Conservation (phyloP, 2,113 vertebrate species). For the Trematomus loennbergii region DNA sequence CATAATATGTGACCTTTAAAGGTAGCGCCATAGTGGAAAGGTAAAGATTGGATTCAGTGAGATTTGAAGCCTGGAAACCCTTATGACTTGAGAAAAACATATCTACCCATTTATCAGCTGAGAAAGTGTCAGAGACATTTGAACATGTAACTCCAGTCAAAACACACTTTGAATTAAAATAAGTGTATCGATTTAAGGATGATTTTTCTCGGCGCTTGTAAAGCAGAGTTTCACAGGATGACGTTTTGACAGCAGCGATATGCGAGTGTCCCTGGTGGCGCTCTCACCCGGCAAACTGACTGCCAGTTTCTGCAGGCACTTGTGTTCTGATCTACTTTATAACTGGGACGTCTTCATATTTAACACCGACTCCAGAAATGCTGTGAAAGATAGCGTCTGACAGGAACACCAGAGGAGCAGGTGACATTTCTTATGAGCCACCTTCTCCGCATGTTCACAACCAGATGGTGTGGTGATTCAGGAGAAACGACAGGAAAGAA, state of each 20-base stretch:
- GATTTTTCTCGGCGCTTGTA: conserved; percentile 44
- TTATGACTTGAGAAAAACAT: not conserved
- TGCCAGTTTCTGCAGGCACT: conserved; percentile 58
- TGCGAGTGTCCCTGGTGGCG: conserved; percentile 60
- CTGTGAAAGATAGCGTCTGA: conserved; percentile 20
- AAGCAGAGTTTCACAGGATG: conserved; percentile 50
- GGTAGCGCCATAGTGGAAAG: not conserved
- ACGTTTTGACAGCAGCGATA: conserved; percentile 62
- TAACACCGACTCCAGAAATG: conserved; percentile 50
- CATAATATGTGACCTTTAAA: too few relatives aligned
- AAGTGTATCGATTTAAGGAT: conserved; percentile 38
- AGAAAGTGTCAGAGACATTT: conserved; percentile 51
- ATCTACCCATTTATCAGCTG: conserved; percentile 25
- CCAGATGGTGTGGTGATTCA: conserved; percentile 46
- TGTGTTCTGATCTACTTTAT: conserved; percentile 63
- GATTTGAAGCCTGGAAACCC: conserved; percentile 20
- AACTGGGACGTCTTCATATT: conserved; percentile 67
- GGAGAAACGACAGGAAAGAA: not conserved
- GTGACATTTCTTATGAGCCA: conserved; percentile 40
- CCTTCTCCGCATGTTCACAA: conserved; percentile 30
- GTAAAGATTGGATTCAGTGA: conserved; percentile 6
- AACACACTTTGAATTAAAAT: conserved; percentile 57
- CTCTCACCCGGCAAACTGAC: conserved; percentile 49
- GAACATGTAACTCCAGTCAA: conserved; percentile 38
- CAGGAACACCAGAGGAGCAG: conserved; percentile 23